phyloP scores from a whole-genome alignment of 2,888 invertebrate genomes.

The Tridacna crocea region DNA sequence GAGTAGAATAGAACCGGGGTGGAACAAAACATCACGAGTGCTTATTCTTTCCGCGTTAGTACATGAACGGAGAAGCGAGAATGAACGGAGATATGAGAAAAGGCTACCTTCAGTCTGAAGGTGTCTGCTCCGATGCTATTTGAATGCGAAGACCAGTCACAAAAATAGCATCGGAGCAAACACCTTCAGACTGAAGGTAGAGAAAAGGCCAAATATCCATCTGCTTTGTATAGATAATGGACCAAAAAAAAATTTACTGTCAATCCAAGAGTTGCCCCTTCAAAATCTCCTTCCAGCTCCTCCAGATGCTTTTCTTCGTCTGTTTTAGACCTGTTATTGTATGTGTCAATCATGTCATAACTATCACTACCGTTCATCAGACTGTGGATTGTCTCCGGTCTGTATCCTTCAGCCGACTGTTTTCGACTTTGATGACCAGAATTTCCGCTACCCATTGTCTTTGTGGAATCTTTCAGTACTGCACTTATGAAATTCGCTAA shows the following conservation, averaged over 20 bases:
- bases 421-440: conserved; percentile 19
- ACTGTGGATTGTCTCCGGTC: conserved; percentile 27
- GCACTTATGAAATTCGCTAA: neutral
- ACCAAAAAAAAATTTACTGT: conserved; percentile 42
- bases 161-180: too few relatives aligned
- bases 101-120: too few relatives aligned
- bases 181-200: too few relatives aligned
- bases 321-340: conserved; percentile 44
- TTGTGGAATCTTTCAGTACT: neutral
- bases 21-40: too few relatives aligned
- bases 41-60: too few relatives aligned
- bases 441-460: conserved; percentile 47
- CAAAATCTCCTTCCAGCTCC: conserved; percentile 66
- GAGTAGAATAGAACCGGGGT: too few relatives aligned
- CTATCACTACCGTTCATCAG: conserved; percentile 51
- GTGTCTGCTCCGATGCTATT: too few relatives aligned
- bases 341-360: conserved; percentile 50
- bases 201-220: too few relatives aligned
- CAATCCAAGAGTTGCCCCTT: conserved; percentile 64
- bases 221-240: too few relatives aligned
- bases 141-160: too few relatives aligned
- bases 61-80: too few relatives aligned
- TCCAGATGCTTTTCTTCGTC: conserved; percentile 58
- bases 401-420: conserved; percentile 20
- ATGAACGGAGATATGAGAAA: too few relatives aligned